phyloP scores from a whole-genome alignment of 1,140 invertebrate species.

The Diorhabda carinulata region DNA sequence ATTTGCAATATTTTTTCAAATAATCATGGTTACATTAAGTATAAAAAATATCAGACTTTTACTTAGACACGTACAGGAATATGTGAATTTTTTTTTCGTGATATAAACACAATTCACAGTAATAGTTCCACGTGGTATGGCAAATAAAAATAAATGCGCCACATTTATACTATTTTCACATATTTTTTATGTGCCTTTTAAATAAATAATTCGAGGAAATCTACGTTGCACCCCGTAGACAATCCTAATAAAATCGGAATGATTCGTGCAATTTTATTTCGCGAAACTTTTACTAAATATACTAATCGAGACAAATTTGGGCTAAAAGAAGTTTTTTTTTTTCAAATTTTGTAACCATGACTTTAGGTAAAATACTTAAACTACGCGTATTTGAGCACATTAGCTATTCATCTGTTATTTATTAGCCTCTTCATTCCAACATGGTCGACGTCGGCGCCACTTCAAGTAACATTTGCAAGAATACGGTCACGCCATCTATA shows the following conservation, averaged over 20 bases:
- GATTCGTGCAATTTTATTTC: slow-evolving; percentile 28
- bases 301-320: slow-evolving; percentile 20
- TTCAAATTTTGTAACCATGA: not conserved
- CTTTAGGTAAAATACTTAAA: not conserved
- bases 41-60: slow-evolving; percentile 26
- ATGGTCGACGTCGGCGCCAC: slow-evolving; percentile 83
- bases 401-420: slow-evolving; percentile 6
- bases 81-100: slow-evolving; percentile 20
- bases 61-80: slow-evolving; percentile 21
- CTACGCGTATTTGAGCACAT: slow-evolving; percentile 5
- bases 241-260: slow-evolving; percentile 22
- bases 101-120: slow-evolving; percentile 20
- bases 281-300: slow-evolving; percentile 5
- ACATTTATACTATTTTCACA: not conserved
- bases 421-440: slow-evolving; percentile 43
- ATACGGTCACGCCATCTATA: slow-evolving; percentile 83
- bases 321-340: not conserved
- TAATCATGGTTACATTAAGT: slow-evolving; percentile 32
- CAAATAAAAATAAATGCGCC: slow-evolving; percentile 22
- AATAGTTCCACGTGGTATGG: slow-evolving; percentile 20
- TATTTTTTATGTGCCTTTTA: too few species aligned
- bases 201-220: slow-evolving; percentile 3
- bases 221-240: slow-evolving; percentile 28
- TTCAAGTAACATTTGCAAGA: slow-evolving; percentile 85
- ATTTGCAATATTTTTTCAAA: slow-evolving; percentile 19